phyloP scores from a whole-genome alignment of 2,797 vertebrate genomes.

The Phyllotis vaccarum region DNA sequence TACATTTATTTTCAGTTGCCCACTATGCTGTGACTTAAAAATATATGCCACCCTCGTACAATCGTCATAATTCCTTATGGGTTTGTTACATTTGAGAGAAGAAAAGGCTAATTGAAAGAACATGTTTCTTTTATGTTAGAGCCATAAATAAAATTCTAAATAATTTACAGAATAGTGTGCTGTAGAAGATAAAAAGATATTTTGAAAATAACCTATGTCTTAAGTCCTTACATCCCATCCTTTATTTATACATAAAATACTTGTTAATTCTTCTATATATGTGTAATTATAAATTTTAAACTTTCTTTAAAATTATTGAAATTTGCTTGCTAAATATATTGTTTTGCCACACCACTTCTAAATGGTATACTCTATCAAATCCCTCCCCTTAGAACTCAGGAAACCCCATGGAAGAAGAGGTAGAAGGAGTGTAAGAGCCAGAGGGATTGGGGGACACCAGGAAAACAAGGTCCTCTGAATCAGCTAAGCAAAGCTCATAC shows the following conservation, averaged over 20 bases:
- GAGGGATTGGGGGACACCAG: not conserved
- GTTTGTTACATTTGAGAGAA: not conserved
- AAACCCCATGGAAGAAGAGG: not conserved
- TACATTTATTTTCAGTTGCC: slow-evolving; percentile 50
- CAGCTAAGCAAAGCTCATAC: not conserved
- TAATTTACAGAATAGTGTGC: not conserved
- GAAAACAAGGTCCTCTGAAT: not conserved
- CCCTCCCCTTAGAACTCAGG: not conserved
- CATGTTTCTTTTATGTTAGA: not conserved
- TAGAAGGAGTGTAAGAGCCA: not conserved
- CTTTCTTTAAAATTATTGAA: not conserved
- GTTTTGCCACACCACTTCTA: not conserved
- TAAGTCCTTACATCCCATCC: not conserved
- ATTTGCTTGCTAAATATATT: not conserved
- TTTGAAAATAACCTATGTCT: slow-evolving; percentile 25
- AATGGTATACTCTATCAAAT: not conserved
- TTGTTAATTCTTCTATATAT: not conserved
- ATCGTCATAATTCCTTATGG: slow-evolving; percentile 3
- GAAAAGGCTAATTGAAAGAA: slow-evolving; percentile 6
- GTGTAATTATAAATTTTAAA: not conserved
- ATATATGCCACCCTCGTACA: not conserved
- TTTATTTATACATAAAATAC: not conserved
- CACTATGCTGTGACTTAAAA: slow-evolving; percentile 16
- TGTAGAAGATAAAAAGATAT: not conserved
- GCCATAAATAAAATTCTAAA: slow-evolving; percentile 35